A percentile compares a stretch with the other conserved stretches of the same genome.
phyloP scores from a whole-genome alignment of 2,888 invertebrate genomes.

The Pyrochroa serraticornis region DNA sequence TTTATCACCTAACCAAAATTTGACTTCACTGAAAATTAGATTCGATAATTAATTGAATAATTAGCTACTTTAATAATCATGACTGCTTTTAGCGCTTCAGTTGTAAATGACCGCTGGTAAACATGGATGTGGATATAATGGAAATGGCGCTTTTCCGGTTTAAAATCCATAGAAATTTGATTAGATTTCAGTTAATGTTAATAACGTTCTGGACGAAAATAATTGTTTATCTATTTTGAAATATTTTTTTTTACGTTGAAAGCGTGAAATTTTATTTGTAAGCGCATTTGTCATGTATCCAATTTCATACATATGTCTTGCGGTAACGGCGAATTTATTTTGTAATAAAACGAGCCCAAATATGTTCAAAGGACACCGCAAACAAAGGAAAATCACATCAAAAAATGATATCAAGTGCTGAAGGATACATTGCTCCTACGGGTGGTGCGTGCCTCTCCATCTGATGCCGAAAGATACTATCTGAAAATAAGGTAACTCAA shows the following conservation, averaged over 20 bases:
- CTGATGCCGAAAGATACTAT: slow-evolving; percentile 10
- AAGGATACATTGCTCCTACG: slow-evolving; percentile 20
- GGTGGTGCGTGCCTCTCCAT: slow-evolving; percentile 18
- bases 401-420: slow-evolving; percentile 28
- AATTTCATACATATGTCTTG: slow-evolving; percentile 14
- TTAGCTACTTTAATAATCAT: too few relatives aligned
- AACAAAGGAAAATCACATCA: slow-evolving; percentile 30
- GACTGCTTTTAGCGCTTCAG: too few relatives aligned
- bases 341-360: slow-evolving; percentile 29
- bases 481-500: slow-evolving; percentile 12
- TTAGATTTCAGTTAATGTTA: neutral
- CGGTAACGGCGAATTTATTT: slow-evolving; percentile 22
- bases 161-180: too few relatives aligned
- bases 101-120: too few relatives aligned
- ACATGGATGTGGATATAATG: too few relatives aligned
- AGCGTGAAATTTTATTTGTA: too few relatives aligned
- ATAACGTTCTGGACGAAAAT: neutral
- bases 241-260: too few relatives aligned
- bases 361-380: slow-evolving; percentile 25
- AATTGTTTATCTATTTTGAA: neutral
- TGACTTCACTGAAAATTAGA: too few relatives aligned
- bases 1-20: too few relatives aligned
- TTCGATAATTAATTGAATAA: too few relatives aligned
- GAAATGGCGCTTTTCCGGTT: too few relatives aligned
- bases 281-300: neutral